These are phyloP conservation scores for Eupleurogrammus muticus DNA, from an alignment of 2,797 vertebrate genomes.

Conservation along the genomic window DNA sequence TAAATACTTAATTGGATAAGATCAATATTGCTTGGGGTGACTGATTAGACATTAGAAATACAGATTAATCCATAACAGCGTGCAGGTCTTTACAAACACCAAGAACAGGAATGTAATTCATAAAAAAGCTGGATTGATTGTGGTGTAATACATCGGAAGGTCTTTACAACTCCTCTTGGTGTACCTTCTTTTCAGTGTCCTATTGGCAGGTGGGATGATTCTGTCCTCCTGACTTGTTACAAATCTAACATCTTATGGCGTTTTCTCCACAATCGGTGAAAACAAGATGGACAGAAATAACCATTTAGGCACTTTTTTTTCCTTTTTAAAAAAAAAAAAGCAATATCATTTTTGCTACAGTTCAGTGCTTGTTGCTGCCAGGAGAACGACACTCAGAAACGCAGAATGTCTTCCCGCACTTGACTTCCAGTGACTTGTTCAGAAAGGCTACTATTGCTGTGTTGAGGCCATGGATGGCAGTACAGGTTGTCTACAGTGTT, in stretches of 20 bases:
- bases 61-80: conserved; percentile 62
- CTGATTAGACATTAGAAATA: conserved; percentile 48
- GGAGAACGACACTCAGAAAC: conserved; percentile 45
- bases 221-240: conserved; percentile 38
- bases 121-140: conserved; percentile 59
- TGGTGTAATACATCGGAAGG: conserved; percentile 42
- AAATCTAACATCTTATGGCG: conserved; percentile 42
- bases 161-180: conserved; percentile 41
- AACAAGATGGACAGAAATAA: conserved; percentile 54
- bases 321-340: conserved; percentile 43
- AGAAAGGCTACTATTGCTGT: conserved; percentile 80
- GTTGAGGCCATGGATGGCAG: conserved; percentile 74
- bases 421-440: conserved; percentile 61
- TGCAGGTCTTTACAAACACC: conserved; percentile 74
- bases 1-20: conserved; percentile 50
- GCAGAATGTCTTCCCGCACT: conserved; percentile 46
- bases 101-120: conserved; percentile 57
- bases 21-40: conserved; percentile 53
- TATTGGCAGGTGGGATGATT: conserved; percentile 38
- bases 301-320: conserved; percentile 75
- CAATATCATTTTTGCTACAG: conserved; percentile 72
- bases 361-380: conserved; percentile 71
- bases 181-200: conserved; percentile 49
- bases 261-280: conserved; percentile 47
- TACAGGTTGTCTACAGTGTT: conserved; percentile 62